Base-by-base conservation (phyloP, 2,888 invertebrate species). In the Tinea pellionella region DNA sequence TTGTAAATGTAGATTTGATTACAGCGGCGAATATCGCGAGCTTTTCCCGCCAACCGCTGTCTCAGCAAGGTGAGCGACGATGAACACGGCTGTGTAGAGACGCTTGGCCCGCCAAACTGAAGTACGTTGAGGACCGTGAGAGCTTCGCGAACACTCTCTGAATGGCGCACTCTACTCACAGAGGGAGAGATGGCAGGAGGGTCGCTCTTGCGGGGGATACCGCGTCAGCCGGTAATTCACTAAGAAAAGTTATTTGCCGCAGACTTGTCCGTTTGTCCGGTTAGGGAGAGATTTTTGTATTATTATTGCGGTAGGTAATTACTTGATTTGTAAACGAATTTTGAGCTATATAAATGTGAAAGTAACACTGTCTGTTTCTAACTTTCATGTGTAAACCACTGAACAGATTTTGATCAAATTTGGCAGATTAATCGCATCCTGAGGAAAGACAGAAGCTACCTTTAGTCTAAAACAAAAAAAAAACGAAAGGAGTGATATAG, bases 161-260 rank as follows among this genome's bases (percentile, higher is more conserved):
- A 82, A 80, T 82, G 80, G 84, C 82, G 78, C 84, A 76, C 83
- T 78, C 80, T 72, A 80, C 64, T 57, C 67, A 68, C 16, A 11
- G 75, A 81, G 85, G 84, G 86, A 83, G 83, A 75, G 71, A 72
- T 77, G 80, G 78, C 78, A 80, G 81, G 84, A 85, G 85, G 86
- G 84, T 78, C 80, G 76, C 70, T 72, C 76, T 71, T 75, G 75
- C 81, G 83, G 86, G 86, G 86, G 83, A 86, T 81, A 82, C 81
- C 78, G 75, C 80, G 75, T 71, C 82, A 75, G 80, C 78, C 75
- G 77, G 82, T 85, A 83, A 83, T 85, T 84, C 82, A 80, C 81
- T 79, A 86, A 86, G 84, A 86, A 86, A 86, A 82, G 78, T 85
- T 84, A 84, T 85, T 83, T 83, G 78, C 77, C 73, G 77, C 32